Percentiles rank a stretch among this genome's conserved stretches.
These are phyloP conservation scores for Actinia equina DNA, from an alignment of 64 coral and sea anemone species.

Conservation along the genomic window DNA sequence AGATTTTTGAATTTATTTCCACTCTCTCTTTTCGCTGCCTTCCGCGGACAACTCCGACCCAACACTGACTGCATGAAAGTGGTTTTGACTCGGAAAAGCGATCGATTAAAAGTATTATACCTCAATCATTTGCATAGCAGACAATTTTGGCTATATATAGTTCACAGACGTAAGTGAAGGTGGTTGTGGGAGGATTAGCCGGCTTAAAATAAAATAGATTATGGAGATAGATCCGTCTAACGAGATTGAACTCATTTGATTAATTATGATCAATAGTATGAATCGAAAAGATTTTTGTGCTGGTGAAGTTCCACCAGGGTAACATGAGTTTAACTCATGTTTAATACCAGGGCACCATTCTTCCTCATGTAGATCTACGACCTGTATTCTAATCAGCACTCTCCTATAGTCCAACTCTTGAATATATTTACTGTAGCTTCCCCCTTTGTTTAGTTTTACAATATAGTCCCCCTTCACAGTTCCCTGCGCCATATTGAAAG, in stretches of 20 bases:
- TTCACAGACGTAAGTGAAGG: background rate
- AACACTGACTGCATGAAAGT: too few species aligned
- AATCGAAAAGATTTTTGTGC: background rate
- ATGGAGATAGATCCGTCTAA: background rate
- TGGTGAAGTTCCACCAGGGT: too few species aligned
- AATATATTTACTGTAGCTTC: too few species aligned
- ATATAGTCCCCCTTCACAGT: too few species aligned
- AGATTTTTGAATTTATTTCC: background rate
- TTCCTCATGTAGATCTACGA: too few species aligned
- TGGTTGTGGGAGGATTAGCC: background rate
- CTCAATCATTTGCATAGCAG: background rate
- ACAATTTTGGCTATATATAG: background rate
- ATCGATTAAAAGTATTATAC: background rate
- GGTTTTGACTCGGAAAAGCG: background rate
- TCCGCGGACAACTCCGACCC: too few species aligned
- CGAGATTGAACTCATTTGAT: background rate
- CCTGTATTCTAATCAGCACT: too few species aligned
- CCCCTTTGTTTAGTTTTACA: too few species aligned
- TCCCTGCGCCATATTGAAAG: too few species aligned
- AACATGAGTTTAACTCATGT: too few species aligned
- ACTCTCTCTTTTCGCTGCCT: background rate
- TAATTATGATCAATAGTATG: background rate
- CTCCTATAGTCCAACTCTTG: too few species aligned
- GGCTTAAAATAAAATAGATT: slow-evolving; percentile 7
- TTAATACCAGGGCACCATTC: too few species aligned